Base-by-base conservation (phyloP, 2,888 invertebrate species). In the Amphipoea lucens region DNA sequence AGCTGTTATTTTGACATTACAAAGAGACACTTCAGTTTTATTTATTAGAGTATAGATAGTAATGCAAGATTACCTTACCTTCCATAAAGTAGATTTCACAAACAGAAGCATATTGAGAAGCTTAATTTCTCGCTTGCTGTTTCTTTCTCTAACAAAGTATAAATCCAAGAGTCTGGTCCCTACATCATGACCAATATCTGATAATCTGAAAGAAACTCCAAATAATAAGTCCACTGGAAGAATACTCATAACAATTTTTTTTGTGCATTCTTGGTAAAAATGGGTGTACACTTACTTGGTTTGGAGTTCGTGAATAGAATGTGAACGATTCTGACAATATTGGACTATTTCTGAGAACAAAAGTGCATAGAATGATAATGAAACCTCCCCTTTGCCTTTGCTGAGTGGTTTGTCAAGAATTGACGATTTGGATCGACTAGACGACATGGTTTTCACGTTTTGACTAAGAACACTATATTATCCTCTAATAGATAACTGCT, bases 301-400 rank as follows among this genome's bases (percentile, higher is more conserved):
- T 94, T 99, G 99, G 67, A 99, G 96, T 94, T 99, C 99, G n/a
- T 98, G 98, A 57, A 99, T 98, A 20, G 99, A 99, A 93, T 98
- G 98, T 14, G 99, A 99, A 90, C 99, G 98, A 97, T 98, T 99
- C 97, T 99, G 99, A 92, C 99, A 99, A 96, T 99, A 99, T 94
- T 99, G 99, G 2, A 99, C 99, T 84, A 99, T 98, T 97, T 99
- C 99, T 40, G 99, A 99, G 95, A 99, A 99, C 78, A 99, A 97
- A 71, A 99, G 97, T 1, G 99, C 99, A 96, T 99, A 99, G 90
- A 99, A 98, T 89, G 99, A 99, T 75, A 99, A 96, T 72, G 99
- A 99, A 78, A 99, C 98, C 97, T 99, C 99, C 29, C 98, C 98
- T 96, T 99, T 99, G 12, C 99, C 99, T 96, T 99, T 98, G 90